Percentiles rank a stretch among this genome's conserved stretches.
Conservation (phyloP, 1,140 invertebrate species). For the Campoletis sonorensis region DNA sequence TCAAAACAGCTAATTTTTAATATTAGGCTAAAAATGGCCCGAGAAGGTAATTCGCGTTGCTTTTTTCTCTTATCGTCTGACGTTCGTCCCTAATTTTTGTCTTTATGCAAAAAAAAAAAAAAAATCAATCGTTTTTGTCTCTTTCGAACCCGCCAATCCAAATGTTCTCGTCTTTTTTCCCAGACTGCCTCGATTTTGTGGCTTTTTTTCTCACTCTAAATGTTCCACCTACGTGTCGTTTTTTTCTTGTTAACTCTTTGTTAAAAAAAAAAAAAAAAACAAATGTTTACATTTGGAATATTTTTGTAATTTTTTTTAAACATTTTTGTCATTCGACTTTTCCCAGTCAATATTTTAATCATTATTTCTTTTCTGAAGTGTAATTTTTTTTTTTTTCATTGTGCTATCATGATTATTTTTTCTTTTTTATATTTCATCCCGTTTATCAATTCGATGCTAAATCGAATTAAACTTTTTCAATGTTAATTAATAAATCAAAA, state of each 20-base stretch:
- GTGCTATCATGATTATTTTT: constrained; percentile 19
- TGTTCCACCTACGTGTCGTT: neutral
- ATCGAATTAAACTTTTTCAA: constrained; percentile 27
- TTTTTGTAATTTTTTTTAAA: neutral
- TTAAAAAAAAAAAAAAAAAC: neutral
- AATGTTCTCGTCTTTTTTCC: constrained; percentile 45
- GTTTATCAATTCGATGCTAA: constrained; percentile 18
- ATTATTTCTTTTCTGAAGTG: too few species aligned
- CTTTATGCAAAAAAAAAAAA: neutral
- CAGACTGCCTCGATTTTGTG: constrained; percentile 54
- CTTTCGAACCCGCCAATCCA: constrained; percentile 38
- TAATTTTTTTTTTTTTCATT: neutral
- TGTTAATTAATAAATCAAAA: constrained; percentile 24
- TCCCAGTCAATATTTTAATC: neutral
- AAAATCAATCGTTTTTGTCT: constrained; percentile 48
- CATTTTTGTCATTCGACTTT: constrained; percentile 34
- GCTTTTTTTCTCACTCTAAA: neutral
- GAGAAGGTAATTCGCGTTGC: constrained; percentile 24
- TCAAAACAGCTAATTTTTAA: constrained; percentile 50
- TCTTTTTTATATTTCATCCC: neutral
- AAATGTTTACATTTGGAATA: neutral
- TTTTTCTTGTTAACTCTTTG: neutral
- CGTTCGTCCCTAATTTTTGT: neutral
- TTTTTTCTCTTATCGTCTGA: constrained; percentile 3
- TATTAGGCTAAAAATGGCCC: constrained; percentile 8